Conservation (phyloP, 2,888 invertebrate genomes). For the Cepaea hortensis region DNA sequence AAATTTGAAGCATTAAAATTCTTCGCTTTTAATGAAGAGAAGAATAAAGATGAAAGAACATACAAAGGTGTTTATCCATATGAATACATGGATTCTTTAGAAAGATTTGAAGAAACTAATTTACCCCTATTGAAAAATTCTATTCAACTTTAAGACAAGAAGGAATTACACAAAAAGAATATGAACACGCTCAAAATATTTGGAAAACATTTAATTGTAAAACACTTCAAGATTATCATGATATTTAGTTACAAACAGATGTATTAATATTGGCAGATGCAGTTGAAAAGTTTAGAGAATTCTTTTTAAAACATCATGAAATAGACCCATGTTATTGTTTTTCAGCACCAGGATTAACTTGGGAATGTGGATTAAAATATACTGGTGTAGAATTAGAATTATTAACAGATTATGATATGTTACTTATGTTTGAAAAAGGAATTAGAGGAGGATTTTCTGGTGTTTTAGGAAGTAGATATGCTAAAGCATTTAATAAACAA, state of each 20-base stretch:
- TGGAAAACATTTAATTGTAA: conserved; percentile 5
- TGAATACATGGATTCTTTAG: conserved; percentile 27
- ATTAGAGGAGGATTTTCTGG: conserved; percentile 11
- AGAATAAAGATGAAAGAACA: background rate
- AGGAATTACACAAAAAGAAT: background rate
- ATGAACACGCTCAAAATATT: conserved; percentile 3
- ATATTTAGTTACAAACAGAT: conserved; percentile 3
- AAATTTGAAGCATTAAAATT: background rate
- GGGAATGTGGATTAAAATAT: conserved; percentile 27
- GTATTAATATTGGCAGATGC: conserved; percentile 23
- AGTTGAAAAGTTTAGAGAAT: conserved; percentile 33
- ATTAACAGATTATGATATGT: conserved; percentile 2
- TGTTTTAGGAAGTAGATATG: conserved; percentile 14
- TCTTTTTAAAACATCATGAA: background rate
- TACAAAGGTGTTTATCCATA: conserved; percentile 15
- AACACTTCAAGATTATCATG: conserved; percentile 24
- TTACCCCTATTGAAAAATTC: conserved; percentile 24
- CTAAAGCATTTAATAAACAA: conserved; percentile 18
- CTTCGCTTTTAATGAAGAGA: no score
- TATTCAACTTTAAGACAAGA: conserved; percentile 15
- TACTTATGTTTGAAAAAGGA: conserved; percentile 23
- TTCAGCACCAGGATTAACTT: conserved; percentile 15
- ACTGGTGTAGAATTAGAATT: conserved; percentile 17
- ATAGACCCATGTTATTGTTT: conserved; percentile 28
- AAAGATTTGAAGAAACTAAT: background rate